phyloP scores from a whole-genome alignment of 2,797 vertebrate genomes.

The Ispidina lecontei region DNA sequence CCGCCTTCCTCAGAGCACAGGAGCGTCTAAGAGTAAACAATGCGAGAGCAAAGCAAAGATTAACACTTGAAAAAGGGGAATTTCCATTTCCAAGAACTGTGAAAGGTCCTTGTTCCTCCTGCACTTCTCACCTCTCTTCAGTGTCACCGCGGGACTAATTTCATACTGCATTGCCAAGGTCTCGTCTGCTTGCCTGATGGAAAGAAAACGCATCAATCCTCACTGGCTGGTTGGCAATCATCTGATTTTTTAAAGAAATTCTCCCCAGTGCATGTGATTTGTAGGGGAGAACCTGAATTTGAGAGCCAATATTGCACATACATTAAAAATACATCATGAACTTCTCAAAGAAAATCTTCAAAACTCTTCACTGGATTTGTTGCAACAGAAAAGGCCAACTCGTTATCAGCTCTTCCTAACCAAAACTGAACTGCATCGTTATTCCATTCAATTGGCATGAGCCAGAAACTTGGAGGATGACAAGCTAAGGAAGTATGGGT shows the following conservation, averaged over 20 bases:
- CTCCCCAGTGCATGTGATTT: not conserved
- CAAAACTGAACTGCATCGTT: not conserved
- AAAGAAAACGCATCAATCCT: not conserved
- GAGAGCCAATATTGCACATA: not conserved
- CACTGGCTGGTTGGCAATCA: not conserved
- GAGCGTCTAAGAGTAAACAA: constrained; percentile 1
- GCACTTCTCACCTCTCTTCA: not conserved
- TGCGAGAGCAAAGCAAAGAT: not conserved
- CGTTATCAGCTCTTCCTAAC: not conserved
- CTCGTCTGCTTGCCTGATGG: not conserved
- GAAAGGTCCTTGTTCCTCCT: not conserved
- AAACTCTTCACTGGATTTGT: not conserved
- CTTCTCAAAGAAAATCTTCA: not conserved
- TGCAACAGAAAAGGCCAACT: not conserved
- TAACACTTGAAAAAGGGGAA: not conserved
- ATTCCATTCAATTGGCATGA: not conserved
- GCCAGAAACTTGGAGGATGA: not conserved
- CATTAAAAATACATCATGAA: not conserved
- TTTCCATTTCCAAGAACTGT: constrained; percentile 31
- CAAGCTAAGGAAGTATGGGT: not conserved
- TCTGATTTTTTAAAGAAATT: not conserved
- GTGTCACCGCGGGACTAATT: not conserved
- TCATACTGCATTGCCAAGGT: not conserved
- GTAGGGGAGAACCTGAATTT: not conserved
- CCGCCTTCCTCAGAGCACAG: not conserved